Evolutionary conservation across 2,888 invertebrate genomes (phyloP).

Genomic region (Eilema griseolum): DNA sequence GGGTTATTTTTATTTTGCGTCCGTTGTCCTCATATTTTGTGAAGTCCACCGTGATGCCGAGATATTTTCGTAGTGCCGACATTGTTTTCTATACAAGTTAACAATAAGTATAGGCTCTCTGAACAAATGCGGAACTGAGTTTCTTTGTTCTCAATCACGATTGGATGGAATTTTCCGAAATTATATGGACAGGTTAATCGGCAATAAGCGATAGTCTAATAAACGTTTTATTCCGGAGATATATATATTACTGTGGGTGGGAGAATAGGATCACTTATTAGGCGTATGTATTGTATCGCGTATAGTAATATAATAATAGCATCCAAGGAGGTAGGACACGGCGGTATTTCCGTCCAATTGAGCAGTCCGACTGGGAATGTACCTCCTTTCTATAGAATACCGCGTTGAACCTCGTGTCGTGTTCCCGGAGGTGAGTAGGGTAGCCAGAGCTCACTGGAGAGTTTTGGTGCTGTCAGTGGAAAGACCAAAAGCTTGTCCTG

Average conservation of each 20-base stretch:
- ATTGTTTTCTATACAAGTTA: neutral
- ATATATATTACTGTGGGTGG: neutral
- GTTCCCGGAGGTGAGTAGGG: no score
- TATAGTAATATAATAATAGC: neutral
- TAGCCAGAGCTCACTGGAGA: no score
- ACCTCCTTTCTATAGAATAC: no score
- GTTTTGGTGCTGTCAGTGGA: no score
- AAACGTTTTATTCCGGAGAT: neutral
- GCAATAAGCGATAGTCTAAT: neutral
- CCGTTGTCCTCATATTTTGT: neutral
- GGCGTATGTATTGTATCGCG: no score
- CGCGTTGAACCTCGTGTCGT: no score
- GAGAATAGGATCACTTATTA: neutral
- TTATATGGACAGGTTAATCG: neutral
- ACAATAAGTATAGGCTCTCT: neutral
- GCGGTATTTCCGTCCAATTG: no score
- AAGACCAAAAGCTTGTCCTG: no score
- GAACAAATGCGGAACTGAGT: neutral
- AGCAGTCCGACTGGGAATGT: no score
- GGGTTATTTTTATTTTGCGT: constrained; percentile 24
- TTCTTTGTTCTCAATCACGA: neutral
- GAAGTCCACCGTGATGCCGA: neutral
- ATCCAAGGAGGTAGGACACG: no score
- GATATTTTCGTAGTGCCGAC: neutral
- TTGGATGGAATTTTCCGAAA: neutral